A percentile compares a stretch with the other conserved stretches of the same genome.
Evolutionary conservation across 2,113 vertebrate species (phyloP).

Genomic region (Cromileptes altivelis): DNA sequence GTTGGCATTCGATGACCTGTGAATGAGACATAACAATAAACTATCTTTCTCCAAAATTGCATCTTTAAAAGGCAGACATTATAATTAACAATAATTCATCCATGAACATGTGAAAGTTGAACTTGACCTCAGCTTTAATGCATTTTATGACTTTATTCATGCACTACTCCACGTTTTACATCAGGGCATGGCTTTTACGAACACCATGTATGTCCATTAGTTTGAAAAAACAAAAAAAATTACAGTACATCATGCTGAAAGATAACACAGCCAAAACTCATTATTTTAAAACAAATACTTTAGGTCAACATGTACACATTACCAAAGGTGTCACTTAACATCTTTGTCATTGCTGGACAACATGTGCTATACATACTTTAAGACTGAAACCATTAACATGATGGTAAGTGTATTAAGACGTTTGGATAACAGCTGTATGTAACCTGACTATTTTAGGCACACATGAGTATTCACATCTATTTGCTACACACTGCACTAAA

Average conservation of each 20-base stretch:
- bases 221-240: constrained; percentile 31
- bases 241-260: constrained; percentile 75
- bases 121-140: neutral
- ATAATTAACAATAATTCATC: neutral
- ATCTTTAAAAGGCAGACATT: neutral
- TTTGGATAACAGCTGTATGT: constrained; percentile 56
- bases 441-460: constrained; percentile 59
- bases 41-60: no score
- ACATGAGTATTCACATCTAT: constrained; percentile 42
- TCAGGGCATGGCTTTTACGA: constrained; percentile 37
- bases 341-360: constrained; percentile 35
- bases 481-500: constrained; percentile 51
- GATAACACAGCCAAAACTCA: constrained; percentile 72
- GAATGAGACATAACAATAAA: no score
- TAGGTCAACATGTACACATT: constrained; percentile 59
- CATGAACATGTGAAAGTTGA: neutral
- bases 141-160: constrained; percentile 70
- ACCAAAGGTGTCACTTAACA: constrained; percentile 47
- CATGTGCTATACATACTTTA: constrained; percentile 46
- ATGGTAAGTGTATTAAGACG: constrained; percentile 44
- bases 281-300: constrained; percentile 82
- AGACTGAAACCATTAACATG: constrained; percentile 56
- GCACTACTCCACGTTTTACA: constrained; percentile 55
- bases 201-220: constrained; percentile 39
- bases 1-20: no score